These are phyloP conservation scores for Sinocyclocheilus maitianheensis DNA, from an alignment of 2,113 vertebrate species.

Conservation along the genomic window DNA sequence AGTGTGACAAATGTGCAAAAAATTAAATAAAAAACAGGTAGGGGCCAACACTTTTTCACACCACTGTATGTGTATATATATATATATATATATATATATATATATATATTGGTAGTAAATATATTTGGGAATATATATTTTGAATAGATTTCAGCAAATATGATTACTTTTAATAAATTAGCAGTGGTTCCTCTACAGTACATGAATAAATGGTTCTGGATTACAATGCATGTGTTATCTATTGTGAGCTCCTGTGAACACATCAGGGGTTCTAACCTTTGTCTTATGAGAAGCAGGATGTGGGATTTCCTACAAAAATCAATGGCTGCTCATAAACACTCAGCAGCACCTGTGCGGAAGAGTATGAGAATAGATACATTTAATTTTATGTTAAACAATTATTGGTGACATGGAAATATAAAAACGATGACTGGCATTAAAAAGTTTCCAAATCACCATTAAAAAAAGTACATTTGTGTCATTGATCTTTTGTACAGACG, in stretches of 20 bases:
- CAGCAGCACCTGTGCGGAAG: background rate
- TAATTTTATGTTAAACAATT: background rate
- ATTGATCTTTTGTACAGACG: background rate
- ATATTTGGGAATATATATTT: too few species aligned
- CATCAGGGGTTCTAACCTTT: slow-evolving; percentile 13
- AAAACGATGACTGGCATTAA: background rate
- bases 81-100: too few species aligned
- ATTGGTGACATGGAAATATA: background rate
- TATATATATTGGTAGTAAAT: too few species aligned
- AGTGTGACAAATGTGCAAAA: too few species aligned
- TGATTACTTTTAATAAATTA: background rate
- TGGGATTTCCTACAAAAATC: slow-evolving; percentile 28
- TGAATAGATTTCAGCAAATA: too few species aligned
- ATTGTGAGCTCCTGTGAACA: slow-evolving; percentile 38
- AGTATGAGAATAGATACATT: background rate
- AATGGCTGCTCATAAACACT: slow-evolving; percentile 32
- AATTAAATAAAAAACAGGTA: too few species aligned
- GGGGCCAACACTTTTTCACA: too few species aligned
- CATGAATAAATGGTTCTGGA: slow-evolving; percentile 40
- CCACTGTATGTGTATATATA: too few species aligned
- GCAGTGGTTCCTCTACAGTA: background rate
- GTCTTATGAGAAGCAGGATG: slow-evolving; percentile 43
- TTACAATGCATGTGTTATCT: slow-evolving; percentile 51
- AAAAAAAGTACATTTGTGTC: background rate
- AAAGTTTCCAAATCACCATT: background rate